These are phyloP conservation scores for Cheirogaleus major DNA, from an alignment of 2,797 vertebrate species.

Conservation along the genomic window DNA sequence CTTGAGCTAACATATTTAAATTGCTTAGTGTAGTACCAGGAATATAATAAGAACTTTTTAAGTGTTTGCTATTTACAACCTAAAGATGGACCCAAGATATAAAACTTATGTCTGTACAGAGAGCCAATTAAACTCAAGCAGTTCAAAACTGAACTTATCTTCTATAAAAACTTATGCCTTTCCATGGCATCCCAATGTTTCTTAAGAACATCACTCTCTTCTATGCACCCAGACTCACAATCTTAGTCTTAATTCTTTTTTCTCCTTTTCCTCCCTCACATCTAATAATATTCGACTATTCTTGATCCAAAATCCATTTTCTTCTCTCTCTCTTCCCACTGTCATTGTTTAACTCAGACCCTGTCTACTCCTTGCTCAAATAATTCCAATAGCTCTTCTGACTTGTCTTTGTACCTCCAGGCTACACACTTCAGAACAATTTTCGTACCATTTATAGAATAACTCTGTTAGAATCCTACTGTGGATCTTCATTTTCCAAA, in stretches of 20 bases:
- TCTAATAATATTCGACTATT: neutral
- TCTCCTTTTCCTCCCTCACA: neutral
- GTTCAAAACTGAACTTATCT: constrained; percentile 10
- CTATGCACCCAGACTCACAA: neutral
- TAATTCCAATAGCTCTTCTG: neutral
- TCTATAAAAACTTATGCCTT: neutral
- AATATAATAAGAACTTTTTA: neutral
- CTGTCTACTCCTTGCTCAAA: neutral
- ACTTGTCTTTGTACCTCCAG: neutral
- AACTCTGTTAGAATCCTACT: neutral
- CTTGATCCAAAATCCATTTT: neutral
- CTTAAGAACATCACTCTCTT: neutral
- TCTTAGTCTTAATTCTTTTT: neutral
- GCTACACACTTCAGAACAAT: neutral
- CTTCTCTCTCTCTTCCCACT: neutral
- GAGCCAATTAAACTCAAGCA: neutral
- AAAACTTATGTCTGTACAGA: neutral
- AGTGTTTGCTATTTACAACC: constrained; percentile 22
- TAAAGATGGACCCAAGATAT: neutral
- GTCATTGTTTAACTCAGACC: neutral
- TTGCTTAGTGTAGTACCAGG: neutral
- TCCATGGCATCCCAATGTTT: neutral
- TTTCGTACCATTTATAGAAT: neutral
- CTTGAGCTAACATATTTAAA: constrained; percentile 39
- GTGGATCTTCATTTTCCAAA: neutral